Evolutionary conservation across 2,888 invertebrate species (phyloP).

Genomic region (Oscheius myriophilus): DNA sequence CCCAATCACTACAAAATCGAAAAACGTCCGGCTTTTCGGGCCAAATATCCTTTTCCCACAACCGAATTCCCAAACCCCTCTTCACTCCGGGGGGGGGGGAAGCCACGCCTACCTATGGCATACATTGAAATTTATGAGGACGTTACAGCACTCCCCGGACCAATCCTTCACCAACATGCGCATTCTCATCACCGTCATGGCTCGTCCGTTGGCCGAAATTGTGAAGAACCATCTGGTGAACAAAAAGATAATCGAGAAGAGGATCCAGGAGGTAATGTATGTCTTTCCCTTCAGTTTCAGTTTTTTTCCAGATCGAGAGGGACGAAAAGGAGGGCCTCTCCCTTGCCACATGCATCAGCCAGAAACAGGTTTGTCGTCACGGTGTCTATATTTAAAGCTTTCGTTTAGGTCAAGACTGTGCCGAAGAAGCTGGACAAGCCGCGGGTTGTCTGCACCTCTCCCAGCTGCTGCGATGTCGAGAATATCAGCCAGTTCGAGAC

Average conservation of each 20-base stretch:
- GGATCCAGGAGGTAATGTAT: background rate
- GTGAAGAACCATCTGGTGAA: slow-evolving; percentile 17
- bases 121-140: too few relatives aligned
- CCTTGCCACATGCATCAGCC: background rate
- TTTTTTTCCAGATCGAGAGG: background rate
- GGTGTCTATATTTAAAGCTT: background rate
- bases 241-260: background rate
- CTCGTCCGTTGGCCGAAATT: slow-evolving; percentile 23
- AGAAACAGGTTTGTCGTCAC: background rate
- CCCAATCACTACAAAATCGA: too few relatives aligned
- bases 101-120: too few relatives aligned
- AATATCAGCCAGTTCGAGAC: background rate
- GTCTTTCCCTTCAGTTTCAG: background rate
- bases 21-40: too few relatives aligned
- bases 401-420: background rate
- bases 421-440: background rate
- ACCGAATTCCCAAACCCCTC: too few relatives aligned
- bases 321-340: background rate
- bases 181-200: background rate
- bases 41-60: too few relatives aligned
- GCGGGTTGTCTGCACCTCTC: background rate
- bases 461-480: background rate
- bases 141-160: too few relatives aligned
- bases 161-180: slow-evolving; percentile 17
- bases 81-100: too few relatives aligned